Conservation (phyloP, 2,113 vertebrate genomes). For the Nothobranchius furzeri region DNA sequence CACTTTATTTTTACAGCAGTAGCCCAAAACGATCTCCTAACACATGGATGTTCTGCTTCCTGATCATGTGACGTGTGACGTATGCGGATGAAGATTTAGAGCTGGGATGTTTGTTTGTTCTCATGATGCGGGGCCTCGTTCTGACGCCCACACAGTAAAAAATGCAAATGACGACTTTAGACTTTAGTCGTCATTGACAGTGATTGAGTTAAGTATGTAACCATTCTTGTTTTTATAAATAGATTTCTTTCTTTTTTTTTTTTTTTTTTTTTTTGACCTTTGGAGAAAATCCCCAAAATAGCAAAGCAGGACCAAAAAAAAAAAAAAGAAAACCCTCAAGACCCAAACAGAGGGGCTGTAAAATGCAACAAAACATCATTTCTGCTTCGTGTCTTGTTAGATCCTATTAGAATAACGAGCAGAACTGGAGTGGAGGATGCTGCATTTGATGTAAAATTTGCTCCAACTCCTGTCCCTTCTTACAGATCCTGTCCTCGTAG, state of each 20-base stretch:
- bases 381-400: background rate
- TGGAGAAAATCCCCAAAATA: constrained; percentile 12
- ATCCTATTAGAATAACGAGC: background rate
- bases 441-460: constrained; percentile 9
- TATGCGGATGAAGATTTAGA: no score
- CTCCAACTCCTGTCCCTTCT: background rate
- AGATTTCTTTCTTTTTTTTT: background rate
- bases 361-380: background rate
- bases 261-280: background rate
- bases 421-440: background rate
- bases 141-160: no score
- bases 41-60: no score
- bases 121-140: no score
- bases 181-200: no score
- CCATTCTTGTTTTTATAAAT: no score
- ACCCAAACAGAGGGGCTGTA: background rate
- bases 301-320: background rate
- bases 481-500: background rate
- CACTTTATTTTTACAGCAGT: no score
- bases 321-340: background rate
- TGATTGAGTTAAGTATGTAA: no score
- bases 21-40: no score
- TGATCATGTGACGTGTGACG: no score
- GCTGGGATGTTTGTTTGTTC: no score
- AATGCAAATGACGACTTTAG: no score